These are phyloP conservation scores for Cephus nigrinus DNA, from an alignment of 2,888 invertebrate genomes.

Conservation along the genomic window DNA sequence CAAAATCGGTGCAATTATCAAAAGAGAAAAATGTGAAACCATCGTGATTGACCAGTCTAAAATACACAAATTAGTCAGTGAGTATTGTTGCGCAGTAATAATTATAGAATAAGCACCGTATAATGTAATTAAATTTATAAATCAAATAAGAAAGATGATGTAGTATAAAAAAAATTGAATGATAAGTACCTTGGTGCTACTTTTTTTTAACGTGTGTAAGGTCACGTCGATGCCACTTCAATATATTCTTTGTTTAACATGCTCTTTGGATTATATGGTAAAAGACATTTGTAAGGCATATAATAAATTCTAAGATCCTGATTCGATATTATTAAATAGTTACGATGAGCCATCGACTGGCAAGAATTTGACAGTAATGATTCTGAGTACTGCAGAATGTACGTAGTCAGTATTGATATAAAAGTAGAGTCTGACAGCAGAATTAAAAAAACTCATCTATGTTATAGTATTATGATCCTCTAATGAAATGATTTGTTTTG, in stretches of 20 bases:
- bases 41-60: neutral
- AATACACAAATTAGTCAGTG: neutral
- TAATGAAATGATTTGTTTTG: neutral
- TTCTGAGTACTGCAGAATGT: neutral
- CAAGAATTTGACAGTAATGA: neutral
- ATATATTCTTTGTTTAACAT: neutral
- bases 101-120: neutral
- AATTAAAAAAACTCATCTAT: neutral
- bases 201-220: neutral
- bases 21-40: too few relatives aligned
- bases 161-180: neutral
- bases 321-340: neutral
- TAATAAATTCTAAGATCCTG: neutral
- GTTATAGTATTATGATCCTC: neutral
- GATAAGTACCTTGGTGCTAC: slow-evolving; percentile 2
- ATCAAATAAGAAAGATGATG: neutral
- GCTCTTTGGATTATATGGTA: neutral
- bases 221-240: neutral
- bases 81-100: neutral
- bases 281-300: neutral
- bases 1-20: too few relatives aligned
- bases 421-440: neutral
- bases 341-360: neutral
- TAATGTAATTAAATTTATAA: neutral
- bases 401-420: neutral